A percentile compares a stretch with the other conserved stretches of the same genome.
phyloP scores from a whole-genome alignment of 2,797 vertebrate genomes.

The Chelon auratus region DNA sequence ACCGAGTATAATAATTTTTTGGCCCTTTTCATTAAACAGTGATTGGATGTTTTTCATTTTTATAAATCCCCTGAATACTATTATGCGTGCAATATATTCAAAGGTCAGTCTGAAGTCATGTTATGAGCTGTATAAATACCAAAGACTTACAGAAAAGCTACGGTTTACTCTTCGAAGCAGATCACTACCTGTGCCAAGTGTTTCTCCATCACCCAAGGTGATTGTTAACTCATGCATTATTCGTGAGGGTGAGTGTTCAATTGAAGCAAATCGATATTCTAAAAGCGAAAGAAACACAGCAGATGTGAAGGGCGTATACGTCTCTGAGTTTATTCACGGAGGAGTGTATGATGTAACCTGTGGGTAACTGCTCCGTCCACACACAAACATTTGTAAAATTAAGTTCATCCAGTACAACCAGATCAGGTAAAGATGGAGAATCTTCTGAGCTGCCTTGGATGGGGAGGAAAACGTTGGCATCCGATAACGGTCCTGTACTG shows the following conservation, averaged over 20 bases:
- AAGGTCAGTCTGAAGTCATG: slow-evolving; percentile 10
- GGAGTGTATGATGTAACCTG: slow-evolving; percentile 78
- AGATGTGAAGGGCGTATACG: slow-evolving; percentile 72
- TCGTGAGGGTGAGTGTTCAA: slow-evolving; percentile 54
- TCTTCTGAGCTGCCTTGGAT: slow-evolving; percentile 78
- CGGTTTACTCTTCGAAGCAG: slow-evolving; percentile 48
- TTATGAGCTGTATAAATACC: slow-evolving; percentile 55
- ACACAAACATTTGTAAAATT: slow-evolving; percentile 72
- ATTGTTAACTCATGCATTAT: slow-evolving; percentile 71
- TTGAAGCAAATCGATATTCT: slow-evolving; percentile 68
- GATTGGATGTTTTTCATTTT: slow-evolving; percentile 33
- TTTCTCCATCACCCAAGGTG: slow-evolving; percentile 64
- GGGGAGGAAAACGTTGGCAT: slow-evolving; percentile 65
- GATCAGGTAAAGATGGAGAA: slow-evolving; percentile 75
- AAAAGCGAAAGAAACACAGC: slow-evolving; percentile 72
- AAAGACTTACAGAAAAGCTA: slow-evolving; percentile 40
- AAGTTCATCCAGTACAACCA: slow-evolving; percentile 76
- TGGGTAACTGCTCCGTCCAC: slow-evolving; percentile 74
- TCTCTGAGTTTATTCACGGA: slow-evolving; percentile 83
- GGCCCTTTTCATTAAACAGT: slow-evolving; percentile 23
- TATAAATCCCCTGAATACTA: slow-evolving; percentile 26
- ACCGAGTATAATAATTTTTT: slow-evolving; percentile 18
- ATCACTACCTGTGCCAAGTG: slow-evolving; percentile 43
- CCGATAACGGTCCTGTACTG: slow-evolving; percentile 63
- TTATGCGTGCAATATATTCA: slow-evolving; percentile 15